Conservation (phyloP, 2,113 vertebrate genomes). For the Mixornis gularis region DNA sequence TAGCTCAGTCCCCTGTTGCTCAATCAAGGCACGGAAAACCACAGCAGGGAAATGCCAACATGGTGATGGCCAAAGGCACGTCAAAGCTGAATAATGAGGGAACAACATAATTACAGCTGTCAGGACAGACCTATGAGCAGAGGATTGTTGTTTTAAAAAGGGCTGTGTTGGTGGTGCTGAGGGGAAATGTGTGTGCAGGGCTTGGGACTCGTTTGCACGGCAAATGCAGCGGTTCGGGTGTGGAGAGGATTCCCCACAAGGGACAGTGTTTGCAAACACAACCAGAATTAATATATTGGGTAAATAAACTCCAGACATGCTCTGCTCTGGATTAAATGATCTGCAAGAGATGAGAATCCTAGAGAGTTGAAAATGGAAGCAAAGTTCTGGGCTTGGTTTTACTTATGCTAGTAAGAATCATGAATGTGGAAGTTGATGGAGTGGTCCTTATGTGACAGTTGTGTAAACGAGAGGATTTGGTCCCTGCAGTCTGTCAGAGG, state of each 20-base stretch:
- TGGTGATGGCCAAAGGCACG: not conserved
- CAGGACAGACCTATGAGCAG: not conserved
- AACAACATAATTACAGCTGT: not conserved
- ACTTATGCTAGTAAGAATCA: not conserved
- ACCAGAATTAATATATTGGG: not conserved
- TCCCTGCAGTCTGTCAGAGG: not conserved
- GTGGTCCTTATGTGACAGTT: not conserved
- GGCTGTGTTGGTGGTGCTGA: not conserved
- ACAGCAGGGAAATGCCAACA: not conserved
- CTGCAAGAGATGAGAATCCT: not conserved
- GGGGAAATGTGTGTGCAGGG: not conserved
- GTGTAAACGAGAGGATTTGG: not conserved
- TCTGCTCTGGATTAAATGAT: not conserved
- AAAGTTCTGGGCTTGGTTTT: not conserved
- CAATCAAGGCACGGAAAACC: not conserved
- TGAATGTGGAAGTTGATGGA: not conserved
- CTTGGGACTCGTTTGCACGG: rapidly evolving
- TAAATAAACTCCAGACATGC: not conserved
- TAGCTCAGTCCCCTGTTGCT: not conserved
- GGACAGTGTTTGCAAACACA: not conserved
- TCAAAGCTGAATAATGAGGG: not conserved
- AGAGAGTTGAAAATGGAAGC: not conserved
- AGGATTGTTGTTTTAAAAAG: not conserved
- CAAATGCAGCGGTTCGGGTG: not conserved
- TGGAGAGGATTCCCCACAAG: not conserved